Base-by-base conservation (phyloP, 2,888 invertebrate species). In the Halocaridina rubra region DNA sequence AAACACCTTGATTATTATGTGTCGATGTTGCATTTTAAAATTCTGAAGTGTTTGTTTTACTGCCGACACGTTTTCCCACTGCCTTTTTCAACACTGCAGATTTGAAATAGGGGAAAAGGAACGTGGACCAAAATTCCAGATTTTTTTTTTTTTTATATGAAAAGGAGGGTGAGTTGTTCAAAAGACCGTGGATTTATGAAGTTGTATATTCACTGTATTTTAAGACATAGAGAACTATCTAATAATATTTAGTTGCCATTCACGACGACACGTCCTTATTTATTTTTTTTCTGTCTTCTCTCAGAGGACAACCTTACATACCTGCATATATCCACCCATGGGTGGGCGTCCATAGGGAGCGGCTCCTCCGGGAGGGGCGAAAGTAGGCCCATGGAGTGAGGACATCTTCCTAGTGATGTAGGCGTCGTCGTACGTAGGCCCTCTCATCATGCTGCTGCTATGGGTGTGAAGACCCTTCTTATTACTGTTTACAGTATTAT, bases 381-480 rank as follows among this genome's bases (percentile, higher is more conserved):
- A 87, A 80, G 87, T 87, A 27, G 87, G 87, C 29, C 81, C 84
- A 30, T 71, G 53, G 74, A 80, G 46, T 8, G 79, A 79, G 46
- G 85, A 59, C 85, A 87, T 85, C 78, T 87, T 87, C 32, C 87
- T 81, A n/a, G 77, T 76, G 82, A 87, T 86, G 84, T 87, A 87
- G 64, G 74, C 67, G 69, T 87, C 87, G 85, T 87, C 87, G 74
- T 87, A 87, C 59, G 78, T 81, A 39, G 87, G 87, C 69, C 87
- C 87, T 76, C 87, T 81, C 80, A 85, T 85, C 87, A 87, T 87
- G 72, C 53, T 86, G 75, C 75, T 61, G 33, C 90, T 90, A 88
- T 81, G 76, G 57, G 67, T 76, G 74, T 59, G 76, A n/a, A n/a
- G n/a, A n/a, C n/a, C n/a, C n/a, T n/a, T n/a, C n/a, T n/a, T n/a